Evolutionary conservation across 2,888 invertebrate genomes (phyloP), one percentile per base, ranked within the genome.

Genomic region (Machimus atricapillus): DNA sequence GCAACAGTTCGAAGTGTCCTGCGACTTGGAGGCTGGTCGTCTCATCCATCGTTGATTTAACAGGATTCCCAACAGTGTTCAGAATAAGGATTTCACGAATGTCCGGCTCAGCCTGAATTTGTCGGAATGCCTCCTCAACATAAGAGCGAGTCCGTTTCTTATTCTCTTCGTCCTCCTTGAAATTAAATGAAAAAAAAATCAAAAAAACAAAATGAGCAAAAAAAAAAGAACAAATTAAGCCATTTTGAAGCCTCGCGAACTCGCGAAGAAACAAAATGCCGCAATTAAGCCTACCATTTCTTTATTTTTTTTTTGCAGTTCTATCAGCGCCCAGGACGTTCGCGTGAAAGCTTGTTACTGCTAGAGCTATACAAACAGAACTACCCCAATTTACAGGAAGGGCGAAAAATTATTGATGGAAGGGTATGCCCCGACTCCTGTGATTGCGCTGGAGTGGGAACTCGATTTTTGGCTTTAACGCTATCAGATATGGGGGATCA

Each of bases 31-130:
- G 88, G 9, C 91, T 90, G 9, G 88, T 88, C 23, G 89, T 86
- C 0, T 89, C 86, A 1, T 89, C 89, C 92, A 92, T 91, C 8
- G 92, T 90, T 0, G 91, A 90, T 78, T 91, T 91, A 0, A 92
- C 88, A 0, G 92, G 92, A 89, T 92, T 91, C 1, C 92, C 91
- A 3, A 89, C 89, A 14, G 89, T 89, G 81, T 92, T 92, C 87
- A 92, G 88, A 9, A 92, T 90, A 1, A 92, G 89, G 14, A 92
- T 89, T 37, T 92, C 91, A 16, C 89, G 89, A 1, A 92, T 89
- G 34, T 91, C 92, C 0, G 91, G 91, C 40, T 92, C 90, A 14
- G 89, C 87, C 34, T 90, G 23, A 4, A 92, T 89, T 83, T 89
- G 88, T 0, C 89, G 89, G 83, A 89, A 92, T 0, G 90, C 91